Conservation (phyloP, 2,888 invertebrate genomes). For the Euplagia quadripunctaria region DNA sequence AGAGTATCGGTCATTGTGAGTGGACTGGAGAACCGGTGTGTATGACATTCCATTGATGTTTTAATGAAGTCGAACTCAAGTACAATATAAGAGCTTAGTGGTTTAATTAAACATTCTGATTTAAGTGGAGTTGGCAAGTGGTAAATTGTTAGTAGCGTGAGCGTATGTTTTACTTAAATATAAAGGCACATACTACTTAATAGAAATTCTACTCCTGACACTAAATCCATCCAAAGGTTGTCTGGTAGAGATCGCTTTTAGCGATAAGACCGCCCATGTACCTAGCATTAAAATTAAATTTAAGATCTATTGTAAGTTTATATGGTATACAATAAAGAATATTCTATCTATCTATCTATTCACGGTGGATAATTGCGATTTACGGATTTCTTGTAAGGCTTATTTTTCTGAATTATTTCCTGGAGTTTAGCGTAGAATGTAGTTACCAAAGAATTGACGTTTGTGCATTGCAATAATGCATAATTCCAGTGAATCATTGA, state of each 20-base stretch:
- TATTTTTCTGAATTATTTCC: neutral
- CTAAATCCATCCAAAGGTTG: too few relatives aligned
- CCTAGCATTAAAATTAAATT: too few relatives aligned
- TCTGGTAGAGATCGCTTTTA: too few relatives aligned
- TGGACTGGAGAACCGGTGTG: conserved; percentile 5
- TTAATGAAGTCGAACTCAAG: conserved; percentile 1
- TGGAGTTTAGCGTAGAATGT: neutral
- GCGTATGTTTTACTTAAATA: too few relatives aligned
- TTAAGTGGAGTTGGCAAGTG: neutral
- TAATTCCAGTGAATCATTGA: neutral
- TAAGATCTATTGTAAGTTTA: too few relatives aligned
- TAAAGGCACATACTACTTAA: too few relatives aligned
- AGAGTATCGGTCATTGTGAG: neutral
- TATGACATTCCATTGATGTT: conserved; percentile 16
- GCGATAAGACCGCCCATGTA: too few relatives aligned
- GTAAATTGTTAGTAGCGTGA: neutral
- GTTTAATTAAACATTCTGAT: neutral
- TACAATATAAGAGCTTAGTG: conserved; percentile 5
- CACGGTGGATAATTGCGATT: conserved; percentile 1
- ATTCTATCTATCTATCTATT: too few relatives aligned
- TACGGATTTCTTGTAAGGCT: neutral
- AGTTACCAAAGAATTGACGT: neutral
- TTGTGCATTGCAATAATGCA: neutral
- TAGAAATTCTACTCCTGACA: too few relatives aligned
- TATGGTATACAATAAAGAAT: too few relatives aligned